A percentile compares a stretch with the other conserved stretches of the same genome.
Evolutionary conservation across 2,113 vertebrate species (phyloP).

Genomic region (Labrus mixtus): DNA sequence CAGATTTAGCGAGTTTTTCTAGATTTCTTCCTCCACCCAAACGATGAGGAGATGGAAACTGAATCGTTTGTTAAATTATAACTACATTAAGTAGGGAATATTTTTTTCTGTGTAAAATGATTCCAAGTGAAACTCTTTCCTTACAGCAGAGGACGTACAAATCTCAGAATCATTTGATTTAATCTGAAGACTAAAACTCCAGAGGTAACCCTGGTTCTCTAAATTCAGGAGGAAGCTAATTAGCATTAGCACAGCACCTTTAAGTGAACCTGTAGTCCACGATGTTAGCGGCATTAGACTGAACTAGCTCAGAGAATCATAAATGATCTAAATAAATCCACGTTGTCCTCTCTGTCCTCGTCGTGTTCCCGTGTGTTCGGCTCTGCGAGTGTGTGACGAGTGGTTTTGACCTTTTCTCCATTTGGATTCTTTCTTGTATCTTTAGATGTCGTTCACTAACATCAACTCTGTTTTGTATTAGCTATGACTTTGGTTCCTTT

Average conservation of each 20-base stretch:
- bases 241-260: constrained; percentile 12
- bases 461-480: constrained; percentile 78
- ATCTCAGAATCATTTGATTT: background rate
- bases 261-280: constrained; percentile 8
- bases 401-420: constrained; percentile 45
- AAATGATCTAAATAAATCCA: constrained; percentile 24
- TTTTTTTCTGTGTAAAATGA: background rate
- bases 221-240: background rate
- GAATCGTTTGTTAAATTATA: too few species aligned
- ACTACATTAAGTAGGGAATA: background rate
- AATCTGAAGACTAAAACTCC: background rate
- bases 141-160: too few species aligned
- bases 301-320: constrained; percentile 22
- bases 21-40: background rate
- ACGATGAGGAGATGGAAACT: too few species aligned
- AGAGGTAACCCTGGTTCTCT: background rate
- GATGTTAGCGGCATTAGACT: constrained; percentile 24
- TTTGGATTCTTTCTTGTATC: constrained; percentile 64
- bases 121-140: too few species aligned
- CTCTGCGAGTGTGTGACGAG: constrained; percentile 44
- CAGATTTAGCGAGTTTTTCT: background rate
- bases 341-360: constrained; percentile 1
- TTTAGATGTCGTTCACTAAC: constrained; percentile 73
- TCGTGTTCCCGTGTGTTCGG: constrained; percentile 38
- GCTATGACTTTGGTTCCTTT: constrained; percentile 73